These are phyloP conservation scores for Physocephala rufipes DNA, from an alignment of 2,888 invertebrate genomes.

Conservation along the genomic window DNA sequence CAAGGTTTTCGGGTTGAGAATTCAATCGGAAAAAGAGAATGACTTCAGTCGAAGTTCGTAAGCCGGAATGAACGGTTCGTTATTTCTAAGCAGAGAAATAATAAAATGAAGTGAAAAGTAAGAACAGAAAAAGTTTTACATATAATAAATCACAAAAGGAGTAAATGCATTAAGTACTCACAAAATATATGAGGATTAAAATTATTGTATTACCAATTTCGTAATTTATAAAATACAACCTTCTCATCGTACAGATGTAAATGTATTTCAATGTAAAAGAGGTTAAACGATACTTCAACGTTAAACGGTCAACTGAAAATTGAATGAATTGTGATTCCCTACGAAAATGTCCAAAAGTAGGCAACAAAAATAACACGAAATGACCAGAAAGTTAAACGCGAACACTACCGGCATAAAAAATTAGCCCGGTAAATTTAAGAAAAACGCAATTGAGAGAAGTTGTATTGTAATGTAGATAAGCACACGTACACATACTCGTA, in stretches of 20 bases:
- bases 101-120: neutral
- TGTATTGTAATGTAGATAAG: too few relatives aligned
- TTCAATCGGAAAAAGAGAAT: constrained; percentile 47
- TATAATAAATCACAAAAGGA: constrained; percentile 6
- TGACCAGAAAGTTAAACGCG: neutral
- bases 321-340: neutral
- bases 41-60: constrained; percentile 55
- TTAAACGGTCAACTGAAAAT: neutral
- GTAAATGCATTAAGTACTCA: neutral
- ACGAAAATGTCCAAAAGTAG: constrained; percentile 34
- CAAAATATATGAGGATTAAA: constrained; percentile 11
- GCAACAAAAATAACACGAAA: constrained; percentile 10
- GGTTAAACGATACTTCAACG: too few relatives aligned
- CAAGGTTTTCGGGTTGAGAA: constrained; percentile 35
- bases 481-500: too few relatives aligned
- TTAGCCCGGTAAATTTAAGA: neutral
- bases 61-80: constrained; percentile 53
- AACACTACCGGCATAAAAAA: neutral
- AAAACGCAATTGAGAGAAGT: too few relatives aligned
- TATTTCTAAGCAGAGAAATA: neutral
- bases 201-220: neutral
- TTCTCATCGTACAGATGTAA: too few relatives aligned
- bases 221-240: too few relatives aligned
- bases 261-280: too few relatives aligned
- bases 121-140: neutral